Evolutionary conservation across 2,113 vertebrate species (phyloP).

Genomic region (Columba livia): DNA sequence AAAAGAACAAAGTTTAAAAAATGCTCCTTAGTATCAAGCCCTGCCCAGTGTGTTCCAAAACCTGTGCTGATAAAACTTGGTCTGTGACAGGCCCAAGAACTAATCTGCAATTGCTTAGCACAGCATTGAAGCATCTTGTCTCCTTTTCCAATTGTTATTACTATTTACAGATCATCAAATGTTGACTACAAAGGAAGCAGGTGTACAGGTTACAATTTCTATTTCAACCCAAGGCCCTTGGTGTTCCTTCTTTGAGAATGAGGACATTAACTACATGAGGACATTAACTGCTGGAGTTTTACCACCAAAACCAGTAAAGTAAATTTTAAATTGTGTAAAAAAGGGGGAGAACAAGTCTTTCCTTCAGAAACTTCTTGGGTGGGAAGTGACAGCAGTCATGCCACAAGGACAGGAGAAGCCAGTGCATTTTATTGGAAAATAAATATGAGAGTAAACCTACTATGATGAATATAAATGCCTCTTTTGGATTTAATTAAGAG

Average conservation of each 20-base stretch:
- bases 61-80: background rate
- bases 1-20: background rate
- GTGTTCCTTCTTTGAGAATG: constrained; percentile 19
- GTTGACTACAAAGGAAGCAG: constrained; percentile 31
- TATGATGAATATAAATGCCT: constrained; percentile 54
- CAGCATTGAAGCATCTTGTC: constrained; percentile 2
- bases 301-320: background rate
- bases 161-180: constrained; percentile 26
- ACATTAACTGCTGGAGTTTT: background rate
- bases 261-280: background rate
- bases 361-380: constrained; percentile 42
- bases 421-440: constrained; percentile 51
- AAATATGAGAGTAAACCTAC: constrained; percentile 51
- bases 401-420: constrained; percentile 20
- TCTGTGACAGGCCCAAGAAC: background rate
- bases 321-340: background rate
- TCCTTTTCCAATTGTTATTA: background rate
- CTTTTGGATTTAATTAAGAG: constrained; percentile 60
- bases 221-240: background rate
- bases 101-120: background rate
- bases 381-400: constrained; percentile 30
- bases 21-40: background rate
- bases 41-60: background rate
- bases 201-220: background rate
- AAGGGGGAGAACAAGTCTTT: background rate